Evolutionary conservation across 2,888 invertebrate species (phyloP), one percentile per base, ranked within the genome.

Genomic region (Nephrotoma guestfalica): DNA sequence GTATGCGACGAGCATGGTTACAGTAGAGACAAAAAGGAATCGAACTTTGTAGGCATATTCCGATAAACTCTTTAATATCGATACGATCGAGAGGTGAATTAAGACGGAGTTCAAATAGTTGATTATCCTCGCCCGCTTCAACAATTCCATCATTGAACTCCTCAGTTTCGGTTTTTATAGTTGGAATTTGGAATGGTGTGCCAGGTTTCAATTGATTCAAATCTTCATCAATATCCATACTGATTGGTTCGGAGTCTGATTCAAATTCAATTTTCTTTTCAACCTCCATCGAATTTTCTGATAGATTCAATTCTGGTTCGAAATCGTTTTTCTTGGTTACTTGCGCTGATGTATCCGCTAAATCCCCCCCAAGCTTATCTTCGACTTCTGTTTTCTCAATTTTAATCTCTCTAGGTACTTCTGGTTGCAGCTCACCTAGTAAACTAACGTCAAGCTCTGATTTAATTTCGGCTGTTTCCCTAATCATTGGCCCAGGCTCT

Each of bases 1-100:
- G 96, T 88, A 97, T 96, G 89, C 96, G 95, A 30, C 96, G 93
- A 0, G 96, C 96, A 92, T 97, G 96, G 90, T 97, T 96, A 89
- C 97, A 97, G 90, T 96, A 97, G 87, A 96, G 94, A 90, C 97
- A 97, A 87, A 93, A 92, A 6, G 93, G 92, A 89, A 94, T 93
- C 0, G 96, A 95, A 13, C 94, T 93, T 88, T 93, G 92, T 86
- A 97, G 92, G 91, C 96, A 96, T 88, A 95, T 94, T 89, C 95
- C 95, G 45, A 97, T 90, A 87, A 97, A 92, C 87, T 95, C 93
- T 89, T 95, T 93, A 83, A 95, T 92, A 87, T 95, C 94, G 90
- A 96, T 95, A 90, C 94, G 95, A 89, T 96, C 96, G 88, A 97
- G 90, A 15, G 96, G 95, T 87, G 93, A 94, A 89, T 96, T 94